A percentile compares a stretch with the other conserved stretches of the same genome.
phyloP scores from a whole-genome alignment of 2,797 vertebrate species.

The Siniperca scherzeri region DNA sequence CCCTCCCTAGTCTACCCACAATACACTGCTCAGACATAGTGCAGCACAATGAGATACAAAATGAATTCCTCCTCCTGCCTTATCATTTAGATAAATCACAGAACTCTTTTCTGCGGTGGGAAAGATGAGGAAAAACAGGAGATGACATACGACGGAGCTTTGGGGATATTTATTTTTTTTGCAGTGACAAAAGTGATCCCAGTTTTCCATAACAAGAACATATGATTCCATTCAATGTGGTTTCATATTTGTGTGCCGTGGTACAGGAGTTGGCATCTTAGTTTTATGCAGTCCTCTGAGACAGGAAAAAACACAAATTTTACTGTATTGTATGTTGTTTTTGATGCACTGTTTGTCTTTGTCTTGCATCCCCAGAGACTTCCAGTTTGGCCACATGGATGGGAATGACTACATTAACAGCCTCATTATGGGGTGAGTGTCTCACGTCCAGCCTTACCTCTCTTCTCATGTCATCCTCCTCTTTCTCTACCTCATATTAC shows the following conservation, averaged over 20 bases:
- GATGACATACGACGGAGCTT: constrained; percentile 40
- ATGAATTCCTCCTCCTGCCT: constrained; percentile 80
- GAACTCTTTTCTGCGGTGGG: constrained; percentile 58
- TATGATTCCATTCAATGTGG: constrained; percentile 17
- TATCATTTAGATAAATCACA: constrained; percentile 80
- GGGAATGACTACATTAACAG: constrained; percentile 98
- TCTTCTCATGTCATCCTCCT: constrained; percentile 36
- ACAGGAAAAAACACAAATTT: not conserved
- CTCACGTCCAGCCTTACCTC: constrained; percentile 34
- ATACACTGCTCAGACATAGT: constrained; percentile 67
- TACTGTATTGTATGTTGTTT: constrained; percentile 16
- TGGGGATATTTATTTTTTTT: constrained; percentile 25
- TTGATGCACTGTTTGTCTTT: constrained; percentile 30
- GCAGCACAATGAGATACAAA: constrained; percentile 80
- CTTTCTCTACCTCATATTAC: constrained; percentile 55
- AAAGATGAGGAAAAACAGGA: constrained; percentile 55
- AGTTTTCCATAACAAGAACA: constrained; percentile 32
- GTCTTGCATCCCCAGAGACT: constrained; percentile 80
- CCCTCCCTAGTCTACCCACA: constrained; percentile 47
- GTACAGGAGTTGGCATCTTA: constrained; percentile 27
- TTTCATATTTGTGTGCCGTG: constrained; percentile 35
- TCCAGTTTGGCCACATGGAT: constrained; percentile 99
- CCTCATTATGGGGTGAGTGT: constrained; percentile 98
- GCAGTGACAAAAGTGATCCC: constrained; percentile 41
- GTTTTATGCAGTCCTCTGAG: constrained; percentile 38